phyloP scores from a whole-genome alignment of 2,888 invertebrate species.

The Acheta domesticus region DNA sequence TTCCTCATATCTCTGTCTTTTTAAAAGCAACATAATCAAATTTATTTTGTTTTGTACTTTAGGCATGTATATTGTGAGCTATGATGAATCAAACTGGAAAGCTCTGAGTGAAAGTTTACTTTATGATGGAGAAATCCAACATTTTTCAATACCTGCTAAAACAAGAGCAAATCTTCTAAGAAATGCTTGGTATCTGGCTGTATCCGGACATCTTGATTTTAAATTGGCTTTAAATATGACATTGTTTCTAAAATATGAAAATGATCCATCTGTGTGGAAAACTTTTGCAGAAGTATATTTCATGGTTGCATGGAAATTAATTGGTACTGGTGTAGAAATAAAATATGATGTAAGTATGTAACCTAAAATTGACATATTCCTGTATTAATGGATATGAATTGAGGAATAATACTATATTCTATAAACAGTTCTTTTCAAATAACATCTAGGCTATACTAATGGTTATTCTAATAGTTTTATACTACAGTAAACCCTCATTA shows the following conservation, averaged over 20 bases:
- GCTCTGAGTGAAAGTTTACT: neutral
- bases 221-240: neutral
- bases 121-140: neutral
- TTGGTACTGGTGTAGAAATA: conserved; percentile 10
- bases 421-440: too few relatives aligned
- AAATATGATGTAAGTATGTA: neutral
- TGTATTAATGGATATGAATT: too few relatives aligned
- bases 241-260: neutral
- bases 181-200: conserved; percentile 2
- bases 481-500: too few relatives aligned
- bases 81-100: neutral
- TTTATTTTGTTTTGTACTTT: neutral
- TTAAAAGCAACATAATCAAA: too few relatives aligned
- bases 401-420: too few relatives aligned
- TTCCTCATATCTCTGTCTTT: too few relatives aligned
- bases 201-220: neutral
- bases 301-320: neutral
- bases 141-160: neutral
- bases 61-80: conserved; percentile 3
- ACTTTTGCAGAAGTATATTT: conserved; percentile 1
- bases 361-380: too few relatives aligned
- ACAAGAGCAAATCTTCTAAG: neutral
- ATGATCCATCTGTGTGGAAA: neutral
- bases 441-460: too few relatives aligned
- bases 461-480: too few relatives aligned